Base-by-base conservation (phyloP, 2,797 vertebrate species). In the Microchirus variegatus region DNA sequence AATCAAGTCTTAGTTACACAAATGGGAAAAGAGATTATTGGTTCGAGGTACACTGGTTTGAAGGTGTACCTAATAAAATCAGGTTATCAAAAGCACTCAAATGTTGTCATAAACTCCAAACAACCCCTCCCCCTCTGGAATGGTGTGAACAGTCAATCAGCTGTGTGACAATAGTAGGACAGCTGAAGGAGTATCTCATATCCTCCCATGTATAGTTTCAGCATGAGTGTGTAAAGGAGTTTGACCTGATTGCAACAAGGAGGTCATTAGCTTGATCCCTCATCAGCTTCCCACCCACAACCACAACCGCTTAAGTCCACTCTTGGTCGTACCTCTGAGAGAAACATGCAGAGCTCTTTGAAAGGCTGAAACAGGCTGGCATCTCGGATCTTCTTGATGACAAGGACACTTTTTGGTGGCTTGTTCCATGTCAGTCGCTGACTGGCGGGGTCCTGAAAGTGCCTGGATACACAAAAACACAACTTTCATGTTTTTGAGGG, bases 361-460 rank as follows among this genome's bases (percentile, higher is more conserved):
- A 99, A 99, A 43, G 96, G 97, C 92, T 95, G 93, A 3, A 98
- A 92, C 73, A 99, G 89, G 61, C 93, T 94, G 84, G 94, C 91
- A 8, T 99, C 97, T 37, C 91, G 88, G 47, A 98, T 95, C 91
- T 99, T 99, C 89, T 99, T 99, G 78, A 99, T 96, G 59, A 99
- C 96, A 37, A 99, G 95, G 75, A 99, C 96, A 43, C 97, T 99
- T 95, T 96, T 96, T 0, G 97, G 97, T 50, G 95, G 93, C 85
- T 96, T 98, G 94, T 95, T 99, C 97, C 97, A 99, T 0, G 97
- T 98, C 87, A 99, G 90, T 86, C 93, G 94, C 90, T 99, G 97
- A 91, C 95, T 97, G 37, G 96, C 96, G 40, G 97, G 97, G 78
- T 99, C 97, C 91, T 99, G 97, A 79, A 99, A 98, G 87, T 99